A percentile compares a stretch with the other conserved stretches of the same genome.
These are phyloP conservation scores for Cebus imitator DNA, from an alignment of 2,113 vertebrate species.

Conservation along the genomic window DNA sequence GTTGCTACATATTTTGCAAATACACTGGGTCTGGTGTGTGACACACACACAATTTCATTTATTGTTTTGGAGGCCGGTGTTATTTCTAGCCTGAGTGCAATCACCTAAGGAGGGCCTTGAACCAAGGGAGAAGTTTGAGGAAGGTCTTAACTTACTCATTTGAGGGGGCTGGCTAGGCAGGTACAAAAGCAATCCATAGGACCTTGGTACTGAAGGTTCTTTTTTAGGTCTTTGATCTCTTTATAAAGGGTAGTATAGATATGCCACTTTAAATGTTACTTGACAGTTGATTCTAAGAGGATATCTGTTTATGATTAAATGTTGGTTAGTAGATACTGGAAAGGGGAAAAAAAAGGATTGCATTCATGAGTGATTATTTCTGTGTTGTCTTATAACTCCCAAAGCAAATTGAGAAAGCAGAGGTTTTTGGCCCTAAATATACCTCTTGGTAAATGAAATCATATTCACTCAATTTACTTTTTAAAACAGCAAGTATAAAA, in stretches of 20 bases:
- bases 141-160: background rate
- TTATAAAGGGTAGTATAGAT: background rate
- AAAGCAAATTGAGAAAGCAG: background rate
- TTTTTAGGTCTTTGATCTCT: background rate
- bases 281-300: background rate
- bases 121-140: background rate
- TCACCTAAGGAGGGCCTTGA: background rate
- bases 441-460: background rate
- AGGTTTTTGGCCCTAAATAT: background rate
- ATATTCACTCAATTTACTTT: background rate
- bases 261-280: slow-evolving; percentile 18
- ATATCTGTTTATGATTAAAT: slow-evolving; percentile 19
- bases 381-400: background rate
- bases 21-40: background rate
- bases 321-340: background rate
- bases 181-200: no score
- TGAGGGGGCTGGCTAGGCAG: no score
- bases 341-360: background rate
- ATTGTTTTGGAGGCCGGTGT: background rate
- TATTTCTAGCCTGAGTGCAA: background rate
- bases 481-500: background rate
- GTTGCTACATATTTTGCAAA: background rate
- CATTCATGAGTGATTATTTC: slow-evolving; percentile 30
- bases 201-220: background rate
- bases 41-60: background rate